Evolutionary conservation across 64 coral and sea anemone genomes (phyloP).

Genomic region (Platygyra sinensis): DNA sequence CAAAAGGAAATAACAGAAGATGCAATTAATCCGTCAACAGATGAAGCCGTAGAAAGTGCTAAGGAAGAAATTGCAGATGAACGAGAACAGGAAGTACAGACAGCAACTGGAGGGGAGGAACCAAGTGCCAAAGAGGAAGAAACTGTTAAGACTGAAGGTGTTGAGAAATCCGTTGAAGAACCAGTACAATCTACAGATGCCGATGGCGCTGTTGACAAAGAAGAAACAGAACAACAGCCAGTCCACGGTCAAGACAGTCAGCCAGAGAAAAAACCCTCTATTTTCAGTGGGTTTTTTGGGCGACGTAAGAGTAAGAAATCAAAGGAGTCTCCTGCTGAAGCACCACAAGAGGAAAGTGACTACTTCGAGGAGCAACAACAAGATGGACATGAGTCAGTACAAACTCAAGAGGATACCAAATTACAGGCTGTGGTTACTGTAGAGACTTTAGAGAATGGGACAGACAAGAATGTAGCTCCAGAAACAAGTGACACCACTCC

Average conservation of each 20-base stretch:
- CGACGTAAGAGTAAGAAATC: too few relatives aligned
- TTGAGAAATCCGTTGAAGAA: background rate
- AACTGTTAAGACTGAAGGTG: background rate
- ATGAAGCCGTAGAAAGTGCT: constrained; percentile 20
- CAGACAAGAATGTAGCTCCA: background rate
- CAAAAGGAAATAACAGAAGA: background rate
- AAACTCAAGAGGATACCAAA: background rate
- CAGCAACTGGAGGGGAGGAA: background rate
- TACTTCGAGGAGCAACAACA: background rate
- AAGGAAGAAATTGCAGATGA: constrained; percentile 11
- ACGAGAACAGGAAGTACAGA: background rate
- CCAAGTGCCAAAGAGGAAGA: background rate
- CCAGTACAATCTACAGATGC: constrained; percentile 2
- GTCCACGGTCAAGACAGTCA: background rate
- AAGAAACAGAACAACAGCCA: background rate
- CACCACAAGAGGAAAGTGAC: background rate
- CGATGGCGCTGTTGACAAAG: background rate
- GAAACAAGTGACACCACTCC: background rate
- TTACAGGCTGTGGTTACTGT: background rate
- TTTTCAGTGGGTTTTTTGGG: too few relatives aligned
- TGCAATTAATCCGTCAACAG: background rate
- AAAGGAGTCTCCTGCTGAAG: background rate
- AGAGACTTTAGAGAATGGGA: background rate
- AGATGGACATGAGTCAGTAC: too few relatives aligned
- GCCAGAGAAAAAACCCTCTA: background rate